Percentiles rank a stretch among this genome's conserved stretches.
phyloP scores from a whole-genome alignment of 2,113 vertebrate species.

The Rhegmatorhina hoffmannsi region DNA sequence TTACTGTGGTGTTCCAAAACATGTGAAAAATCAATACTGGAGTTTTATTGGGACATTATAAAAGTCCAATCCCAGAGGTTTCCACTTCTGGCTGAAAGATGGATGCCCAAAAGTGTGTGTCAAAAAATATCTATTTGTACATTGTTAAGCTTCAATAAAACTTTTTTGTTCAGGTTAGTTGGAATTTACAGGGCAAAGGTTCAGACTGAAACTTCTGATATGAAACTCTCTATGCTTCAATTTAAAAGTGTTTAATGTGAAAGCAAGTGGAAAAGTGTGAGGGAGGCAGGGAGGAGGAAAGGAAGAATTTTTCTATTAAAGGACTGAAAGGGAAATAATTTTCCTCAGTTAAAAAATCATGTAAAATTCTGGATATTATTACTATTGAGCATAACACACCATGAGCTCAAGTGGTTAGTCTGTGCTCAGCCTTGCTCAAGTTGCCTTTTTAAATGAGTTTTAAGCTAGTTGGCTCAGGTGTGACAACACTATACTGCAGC shows the following conservation, averaged over 20 bases:
- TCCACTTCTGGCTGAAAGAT: background rate
- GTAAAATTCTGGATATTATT: constrained; percentile 14
- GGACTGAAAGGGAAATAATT: constrained; percentile 29
- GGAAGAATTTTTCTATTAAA: background rate
- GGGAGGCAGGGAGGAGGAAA: background rate
- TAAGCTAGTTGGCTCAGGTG: constrained; percentile 43
- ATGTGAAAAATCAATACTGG: background rate
- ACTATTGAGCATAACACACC: background rate
- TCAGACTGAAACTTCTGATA: background rate
- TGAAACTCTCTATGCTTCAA: constrained; percentile 25
- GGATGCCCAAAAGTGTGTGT: background rate
- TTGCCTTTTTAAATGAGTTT: constrained; percentile 29
- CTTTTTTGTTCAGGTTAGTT: background rate
- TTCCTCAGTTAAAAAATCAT: background rate
- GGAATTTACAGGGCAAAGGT: background rate
- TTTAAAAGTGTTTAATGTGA: constrained; percentile 19
- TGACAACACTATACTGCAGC: background rate
- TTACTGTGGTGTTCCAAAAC: background rate
- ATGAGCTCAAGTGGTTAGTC: background rate
- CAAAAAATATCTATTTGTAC: background rate
- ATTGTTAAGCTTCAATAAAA: background rate
- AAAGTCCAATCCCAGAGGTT: background rate
- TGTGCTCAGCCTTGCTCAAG: background rate
- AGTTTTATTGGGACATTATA: background rate
- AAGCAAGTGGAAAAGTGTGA: background rate